Percentiles rank a stretch among this genome's conserved stretches.
Conservation (phyloP, 2,797 vertebrate species). For the Thaleichthys pacificus region DNA sequence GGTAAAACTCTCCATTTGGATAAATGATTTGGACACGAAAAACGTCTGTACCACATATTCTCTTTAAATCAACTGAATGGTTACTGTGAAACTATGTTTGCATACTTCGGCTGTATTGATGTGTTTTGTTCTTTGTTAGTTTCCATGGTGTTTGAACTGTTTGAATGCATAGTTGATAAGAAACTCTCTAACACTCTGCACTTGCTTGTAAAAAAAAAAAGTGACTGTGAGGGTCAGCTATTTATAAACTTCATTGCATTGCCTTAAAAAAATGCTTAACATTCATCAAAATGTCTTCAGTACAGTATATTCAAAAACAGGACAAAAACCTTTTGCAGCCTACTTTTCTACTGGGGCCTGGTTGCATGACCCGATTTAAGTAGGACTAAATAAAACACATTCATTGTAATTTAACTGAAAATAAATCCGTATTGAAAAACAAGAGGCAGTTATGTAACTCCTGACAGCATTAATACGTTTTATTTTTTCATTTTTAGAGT, state of each 20-base stretch:
- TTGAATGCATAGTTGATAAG: constrained; percentile 12
- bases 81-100: neutral
- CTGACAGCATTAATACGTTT: neutral
- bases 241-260: constrained; percentile 39
- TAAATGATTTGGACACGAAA: neutral
- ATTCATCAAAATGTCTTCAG: neutral
- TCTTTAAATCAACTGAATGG: neutral
- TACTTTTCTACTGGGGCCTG: too few species aligned
- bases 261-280: constrained; percentile 13
- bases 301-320: neutral
- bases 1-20: constrained; percentile 67
- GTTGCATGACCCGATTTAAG: too few species aligned
- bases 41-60: neutral
- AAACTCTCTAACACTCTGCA: constrained; percentile 6
- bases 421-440: neutral
- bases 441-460: neutral
- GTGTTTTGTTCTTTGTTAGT: neutral
- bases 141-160: constrained; percentile 12
- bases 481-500: neutral
- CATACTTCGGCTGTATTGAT: neutral
- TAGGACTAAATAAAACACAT: neutral
- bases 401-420: neutral
- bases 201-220: constrained; percentile 24
- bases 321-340: neutral
- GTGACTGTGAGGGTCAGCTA: constrained; percentile 33